Base-by-base conservation (phyloP, 37 sponge, comb jelly and placozoan genomes). In the Hexactinellida sp. region DNA sequence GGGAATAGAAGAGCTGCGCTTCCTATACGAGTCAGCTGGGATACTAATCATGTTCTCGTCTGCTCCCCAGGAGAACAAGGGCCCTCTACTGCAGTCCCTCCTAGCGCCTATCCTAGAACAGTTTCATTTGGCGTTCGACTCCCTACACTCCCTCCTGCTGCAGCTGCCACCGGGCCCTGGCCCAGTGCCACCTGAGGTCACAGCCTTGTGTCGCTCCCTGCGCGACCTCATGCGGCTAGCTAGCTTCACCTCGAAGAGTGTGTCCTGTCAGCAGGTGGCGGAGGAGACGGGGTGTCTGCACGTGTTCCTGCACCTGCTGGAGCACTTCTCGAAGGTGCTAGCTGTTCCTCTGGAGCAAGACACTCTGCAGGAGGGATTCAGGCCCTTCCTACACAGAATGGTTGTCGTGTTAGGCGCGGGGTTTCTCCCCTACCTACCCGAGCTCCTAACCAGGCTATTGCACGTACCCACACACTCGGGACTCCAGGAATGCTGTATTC, bases 331-430 rank as follows among this genome's bases (percentile, higher is more conserved):
- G 19, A 39, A 87, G 86, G 86, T 86, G 10, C 85, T 87, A 19
- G 25, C 63, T 36, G 87, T 91, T 25, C 54, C 84, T 25, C 85
- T 89, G 3, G 91, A 93, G 84, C 47, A 88, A 38, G 91, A 92
- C 37, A 21, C 82, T 0, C 88, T 95, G 1, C 94, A 91, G 9
- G 88, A 94, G 38, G 93, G 93, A 36, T 94, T 95, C 37, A 41
- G 94, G 54, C 94, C 93, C 71, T 93, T 89, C 41, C 89, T 95
- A 0, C 96, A 95, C 55, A 87, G 96, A 0, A 95, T 95, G 96
- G 89, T 95, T 38, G 91, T 95, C 38, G 91, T 94, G 38, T 88
- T 95, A 19, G 96, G 94, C 16, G 92, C 92, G 37, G 91, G 92
- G 86, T 85, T 95, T 38, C 88, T 95, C 41, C 92, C 86, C 35